Evolutionary conservation across 2,797 vertebrate genomes (phyloP), one percentile per base, ranked within the genome.

Genomic region (Ctenochaetus hawaiiensis): DNA sequence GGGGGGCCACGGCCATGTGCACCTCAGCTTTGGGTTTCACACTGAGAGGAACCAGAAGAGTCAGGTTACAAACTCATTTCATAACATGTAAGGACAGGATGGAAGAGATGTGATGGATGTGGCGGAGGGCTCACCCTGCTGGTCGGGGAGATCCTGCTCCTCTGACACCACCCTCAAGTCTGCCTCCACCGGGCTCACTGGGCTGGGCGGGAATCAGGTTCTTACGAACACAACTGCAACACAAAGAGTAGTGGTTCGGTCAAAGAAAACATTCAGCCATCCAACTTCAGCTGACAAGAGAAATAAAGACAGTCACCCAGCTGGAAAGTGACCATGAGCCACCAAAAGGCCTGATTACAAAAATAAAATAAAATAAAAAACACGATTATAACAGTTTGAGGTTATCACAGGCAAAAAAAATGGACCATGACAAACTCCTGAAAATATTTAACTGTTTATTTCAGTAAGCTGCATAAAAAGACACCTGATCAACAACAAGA

Each of bases 1-100:
- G 96, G 20, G 97, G 89, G 12, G 96, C 95, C 93, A 97, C 96
- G 5, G 97, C 93, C 81, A 99, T 95, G 11, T 99, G 98, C 54
- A 98, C 94, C 87, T 99, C 98, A 0, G 96, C 91, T 91, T 99
- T 99, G 69, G 97, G 95, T 91, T 99, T 99, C 77, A 96, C 93
- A n/a, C 98, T 99, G 77, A 79, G 6, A 57, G 60, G 20, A 67
- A 86, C 8, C 0, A 4, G 20, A 54, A 62, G 8, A 0, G 20
- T 82, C 22, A 75, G 17, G 30, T 64, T 53, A 44, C 0, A 41
- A 45, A 59, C 30, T 34, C 8, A 0, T 9, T 51, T 56, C 17
- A 30, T 1, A 43, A 65, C 8, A 20, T 1, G 11, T 1, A 41
- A 59, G 3, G n/a, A 54, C 47, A 64, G 16, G 20, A 77, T 2